Conservation (phyloP, 2,113 vertebrate genomes). For the Agapornis roseicollis region DNA sequence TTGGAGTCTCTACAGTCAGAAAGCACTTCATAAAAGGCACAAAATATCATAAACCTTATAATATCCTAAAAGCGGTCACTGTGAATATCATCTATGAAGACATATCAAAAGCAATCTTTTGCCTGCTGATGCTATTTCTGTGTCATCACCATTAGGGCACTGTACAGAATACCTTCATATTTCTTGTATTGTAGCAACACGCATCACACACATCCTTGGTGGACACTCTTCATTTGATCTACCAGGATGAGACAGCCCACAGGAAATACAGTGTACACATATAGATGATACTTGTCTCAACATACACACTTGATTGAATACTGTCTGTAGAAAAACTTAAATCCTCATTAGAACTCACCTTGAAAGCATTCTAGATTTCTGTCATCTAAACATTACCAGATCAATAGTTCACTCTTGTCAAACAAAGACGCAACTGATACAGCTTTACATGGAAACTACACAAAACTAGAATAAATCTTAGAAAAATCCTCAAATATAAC, state of each 20-base stretch:
- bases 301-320: neutral
- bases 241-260: neutral
- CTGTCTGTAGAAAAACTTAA: neutral
- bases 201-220: accelerated
- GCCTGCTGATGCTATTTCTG: neutral
- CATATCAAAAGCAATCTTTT: neutral
- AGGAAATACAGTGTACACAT: accelerated
- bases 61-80: neutral
- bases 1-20: neutral
- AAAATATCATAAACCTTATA: neutral
- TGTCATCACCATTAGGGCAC: neutral
- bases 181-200: neutral
- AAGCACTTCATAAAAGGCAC: neutral
- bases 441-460: neutral
- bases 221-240: accelerated
- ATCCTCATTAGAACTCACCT: neutral
- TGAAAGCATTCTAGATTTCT: neutral
- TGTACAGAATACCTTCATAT: neutral
- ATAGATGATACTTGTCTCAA: neutral
- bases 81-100: neutral
- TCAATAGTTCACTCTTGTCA: neutral
- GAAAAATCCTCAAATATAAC: neutral
- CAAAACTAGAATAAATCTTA: neutral
- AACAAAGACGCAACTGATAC: neutral
- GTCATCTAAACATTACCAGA: neutral